Evolutionary conservation across 2,888 invertebrate species (phyloP).

Genomic region (Drosophila bunnanda): DNA sequence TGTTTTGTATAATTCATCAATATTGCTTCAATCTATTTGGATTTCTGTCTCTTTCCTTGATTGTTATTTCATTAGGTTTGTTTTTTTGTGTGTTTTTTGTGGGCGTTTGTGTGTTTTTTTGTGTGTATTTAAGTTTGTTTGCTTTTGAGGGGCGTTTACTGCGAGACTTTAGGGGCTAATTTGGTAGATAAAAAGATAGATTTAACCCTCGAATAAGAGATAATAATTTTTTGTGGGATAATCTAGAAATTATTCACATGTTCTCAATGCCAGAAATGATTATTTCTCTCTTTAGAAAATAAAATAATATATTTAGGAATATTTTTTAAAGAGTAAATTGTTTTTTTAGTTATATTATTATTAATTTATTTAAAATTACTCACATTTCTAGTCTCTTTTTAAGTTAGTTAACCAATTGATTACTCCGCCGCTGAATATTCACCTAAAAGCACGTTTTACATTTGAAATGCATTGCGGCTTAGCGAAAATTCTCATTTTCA

Average conservation of each 20-base stretch:
- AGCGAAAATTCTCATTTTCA: slow-evolving; percentile 37
- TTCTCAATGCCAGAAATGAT: rapidly evolving
- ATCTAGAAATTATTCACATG: background rate
- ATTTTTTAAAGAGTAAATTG: no score
- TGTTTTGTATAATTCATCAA: slow-evolving; percentile 65
- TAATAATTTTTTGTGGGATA: background rate
- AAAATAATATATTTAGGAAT: no score
- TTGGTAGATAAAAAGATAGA: slow-evolving; percentile 6
- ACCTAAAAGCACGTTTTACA: slow-evolving; percentile 44
- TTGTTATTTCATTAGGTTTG: slow-evolving; percentile 40
- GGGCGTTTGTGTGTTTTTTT: slow-evolving; percentile 46
- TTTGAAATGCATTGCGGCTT: slow-evolving; percentile 43
- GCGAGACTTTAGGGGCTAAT: slow-evolving; percentile 12
- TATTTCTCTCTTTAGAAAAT: background rate
- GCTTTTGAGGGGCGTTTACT: slow-evolving; percentile 34
- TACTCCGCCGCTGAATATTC: slow-evolving; percentile 21
- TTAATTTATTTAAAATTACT: background rate
- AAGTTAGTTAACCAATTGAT: slow-evolving; percentile 26
- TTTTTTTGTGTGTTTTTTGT: slow-evolving; percentile 1
- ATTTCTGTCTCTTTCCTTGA: slow-evolving; percentile 26
- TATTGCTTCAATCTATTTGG: slow-evolving; percentile 53
- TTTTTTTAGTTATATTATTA: background rate
- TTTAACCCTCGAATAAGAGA: background rate
- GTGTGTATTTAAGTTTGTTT: slow-evolving; percentile 7
- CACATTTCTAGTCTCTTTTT: background rate